Evolutionary conservation across 1,140 invertebrate genomes (phyloP).

Genomic region (Papilio xuthus): DNA sequence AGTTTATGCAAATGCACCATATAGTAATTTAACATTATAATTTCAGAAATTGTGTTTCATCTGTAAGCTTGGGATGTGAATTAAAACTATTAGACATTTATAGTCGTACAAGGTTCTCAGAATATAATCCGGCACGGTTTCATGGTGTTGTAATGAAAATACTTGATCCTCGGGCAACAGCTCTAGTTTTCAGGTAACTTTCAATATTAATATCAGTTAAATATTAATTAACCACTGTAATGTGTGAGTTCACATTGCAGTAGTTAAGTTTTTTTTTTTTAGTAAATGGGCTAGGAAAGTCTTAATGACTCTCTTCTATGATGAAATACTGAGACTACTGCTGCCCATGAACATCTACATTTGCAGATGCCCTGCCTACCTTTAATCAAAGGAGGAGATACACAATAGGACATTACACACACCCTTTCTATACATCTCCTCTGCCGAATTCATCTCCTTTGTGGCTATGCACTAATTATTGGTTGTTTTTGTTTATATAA

Average conservation of each 20-base stretch:
- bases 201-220: background rate
- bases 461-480: too few relatives aligned
- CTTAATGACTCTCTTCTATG: background rate
- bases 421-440: too few relatives aligned
- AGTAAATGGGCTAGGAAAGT: background rate
- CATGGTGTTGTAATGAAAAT: conserved; percentile 99
- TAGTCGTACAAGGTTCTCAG: conserved; percentile 97
- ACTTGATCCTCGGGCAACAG: conserved; percentile 97
- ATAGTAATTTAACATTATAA: too few relatives aligned
- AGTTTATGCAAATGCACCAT: too few relatives aligned
- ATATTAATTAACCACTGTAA: too few relatives aligned
- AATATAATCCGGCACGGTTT: conserved; percentile 99
- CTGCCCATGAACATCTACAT: too few relatives aligned
- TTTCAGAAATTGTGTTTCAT: conserved; percentile 96
- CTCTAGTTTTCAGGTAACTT: conserved; percentile 91
- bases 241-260: background rate
- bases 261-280: background rate
- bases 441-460: too few relatives aligned
- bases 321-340: too few relatives aligned
- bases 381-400: too few relatives aligned
- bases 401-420: too few relatives aligned
- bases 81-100: conserved; percentile 96
- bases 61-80: conserved; percentile 94
- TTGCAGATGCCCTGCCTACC: too few relatives aligned
- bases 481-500: background rate